Evolutionary conservation across 2,888 invertebrate genomes (phyloP).

Genomic region (Drosophila ezoana): DNA sequence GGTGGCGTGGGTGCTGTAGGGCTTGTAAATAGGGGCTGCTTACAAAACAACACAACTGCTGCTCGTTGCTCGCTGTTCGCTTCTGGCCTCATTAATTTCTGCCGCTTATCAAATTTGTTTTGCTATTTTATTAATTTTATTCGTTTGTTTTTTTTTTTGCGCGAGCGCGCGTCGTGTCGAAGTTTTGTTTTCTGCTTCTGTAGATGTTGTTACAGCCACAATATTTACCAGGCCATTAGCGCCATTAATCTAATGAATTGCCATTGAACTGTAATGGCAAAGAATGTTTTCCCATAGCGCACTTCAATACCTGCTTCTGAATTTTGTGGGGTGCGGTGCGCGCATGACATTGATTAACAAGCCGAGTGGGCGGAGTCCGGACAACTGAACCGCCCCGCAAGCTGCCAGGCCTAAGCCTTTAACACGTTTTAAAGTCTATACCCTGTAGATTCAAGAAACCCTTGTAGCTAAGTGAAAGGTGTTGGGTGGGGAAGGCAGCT

Average conservation of each 20-base stretch:
- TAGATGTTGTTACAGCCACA: constrained; percentile 36
- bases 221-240: constrained; percentile 81
- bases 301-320: constrained; percentile 2
- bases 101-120: constrained; percentile 75
- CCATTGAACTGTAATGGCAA: constrained; percentile 65
- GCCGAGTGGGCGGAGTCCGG: not conserved
- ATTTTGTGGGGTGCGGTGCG: not conserved
- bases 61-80: constrained; percentile 25
- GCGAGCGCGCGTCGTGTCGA: not conserved
- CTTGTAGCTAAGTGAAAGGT: too few species aligned
- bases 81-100: constrained; percentile 69
- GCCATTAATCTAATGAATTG: constrained; percentile 80
- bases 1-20: not conserved
- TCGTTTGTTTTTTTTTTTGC: not conserved
- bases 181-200: constrained; percentile 34
- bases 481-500: too few species aligned
- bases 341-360: constrained; percentile 60
- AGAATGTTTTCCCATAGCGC: not conserved
- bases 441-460: constrained; percentile 1
- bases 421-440: constrained; percentile 8
- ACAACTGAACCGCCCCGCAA: not conserved
- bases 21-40: constrained; percentile 7
- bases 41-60: constrained; percentile 38
- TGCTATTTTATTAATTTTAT: constrained; percentile 64
- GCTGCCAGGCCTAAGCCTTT: not conserved